Evolutionary conservation across 2,888 invertebrate genomes (phyloP).

Genomic region (Drosophila neotestacea): DNA sequence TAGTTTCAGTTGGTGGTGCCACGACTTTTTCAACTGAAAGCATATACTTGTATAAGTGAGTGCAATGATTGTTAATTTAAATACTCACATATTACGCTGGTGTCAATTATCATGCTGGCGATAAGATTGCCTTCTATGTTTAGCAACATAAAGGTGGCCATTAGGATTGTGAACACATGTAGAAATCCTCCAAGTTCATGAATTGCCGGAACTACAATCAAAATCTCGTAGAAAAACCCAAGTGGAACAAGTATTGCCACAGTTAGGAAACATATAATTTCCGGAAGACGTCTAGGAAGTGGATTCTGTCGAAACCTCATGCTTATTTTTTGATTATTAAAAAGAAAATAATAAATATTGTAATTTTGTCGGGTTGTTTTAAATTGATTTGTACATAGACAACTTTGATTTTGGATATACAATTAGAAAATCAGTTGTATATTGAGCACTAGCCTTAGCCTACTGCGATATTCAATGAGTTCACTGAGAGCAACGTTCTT

Average conservation of each 20-base stretch:
- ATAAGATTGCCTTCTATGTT: constrained; percentile 1
- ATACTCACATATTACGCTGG: constrained; percentile 11
- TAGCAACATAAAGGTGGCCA: background rate
- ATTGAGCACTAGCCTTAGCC: background rate
- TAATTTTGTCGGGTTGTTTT: background rate
- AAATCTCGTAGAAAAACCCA: constrained; percentile 85
- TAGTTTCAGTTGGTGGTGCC: background rate
- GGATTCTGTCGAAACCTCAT: constrained; percentile 55
- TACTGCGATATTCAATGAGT: background rate
- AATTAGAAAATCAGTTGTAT: no score
- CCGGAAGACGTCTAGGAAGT: constrained; percentile 45
- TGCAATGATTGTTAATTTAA: background rate
- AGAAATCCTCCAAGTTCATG: constrained; percentile 86
- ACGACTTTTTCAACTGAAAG: background rate
- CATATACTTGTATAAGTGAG: background rate
- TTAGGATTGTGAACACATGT: constrained; percentile 79
- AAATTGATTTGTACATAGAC: background rate
- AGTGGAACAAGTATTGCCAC: constrained; percentile 75
- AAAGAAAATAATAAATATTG: background rate
- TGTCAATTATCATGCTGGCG: constrained; percentile 10
- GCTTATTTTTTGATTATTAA: background rate
- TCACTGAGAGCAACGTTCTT: no score
- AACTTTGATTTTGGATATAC: no score
- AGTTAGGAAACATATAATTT: constrained; percentile 75
- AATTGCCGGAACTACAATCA: constrained; percentile 90